phyloP scores from a whole-genome alignment of 2,113 vertebrate genomes.

The Anoura caudifer region DNA sequence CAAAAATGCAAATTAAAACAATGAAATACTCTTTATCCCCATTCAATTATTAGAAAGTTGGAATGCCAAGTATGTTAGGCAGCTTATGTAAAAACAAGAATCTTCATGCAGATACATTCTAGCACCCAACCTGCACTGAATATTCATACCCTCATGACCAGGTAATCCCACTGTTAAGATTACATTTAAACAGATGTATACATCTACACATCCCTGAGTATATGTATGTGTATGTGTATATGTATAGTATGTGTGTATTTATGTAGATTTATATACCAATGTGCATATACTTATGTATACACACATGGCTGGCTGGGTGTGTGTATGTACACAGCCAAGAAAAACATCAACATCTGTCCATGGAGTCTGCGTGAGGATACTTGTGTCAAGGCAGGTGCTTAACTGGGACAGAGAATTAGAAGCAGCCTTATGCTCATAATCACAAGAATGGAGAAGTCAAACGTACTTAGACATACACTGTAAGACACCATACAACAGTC shows the following conservation, averaged over 20 bases:
- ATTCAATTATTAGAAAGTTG: not conserved
- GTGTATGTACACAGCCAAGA: not conserved
- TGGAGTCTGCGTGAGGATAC: not conserved
- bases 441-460: not conserved
- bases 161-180: not conserved
- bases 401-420: not conserved
- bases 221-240: not conserved
- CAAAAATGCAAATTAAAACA: not conserved
- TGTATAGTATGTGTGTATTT: not conserved
- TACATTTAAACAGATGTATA: not conserved
- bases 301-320: not conserved
- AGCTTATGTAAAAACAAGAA: not conserved
- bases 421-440: not conserved
- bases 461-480: not conserved
- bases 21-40: not conserved
- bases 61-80: not conserved
- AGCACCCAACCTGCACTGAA: not conserved
- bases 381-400: not conserved
- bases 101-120: not conserved
- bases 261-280: not conserved
- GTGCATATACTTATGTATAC: not conserved
- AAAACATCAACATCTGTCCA: not conserved
- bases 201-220: not conserved
- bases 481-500: not conserved
- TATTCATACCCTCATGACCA: not conserved